A percentile compares a stretch with the other conserved stretches of the same genome.
These are phyloP conservation scores for Macaca mulatta DNA, from an alignment of 2,113 vertebrate species.

Conservation along the genomic window DNA sequence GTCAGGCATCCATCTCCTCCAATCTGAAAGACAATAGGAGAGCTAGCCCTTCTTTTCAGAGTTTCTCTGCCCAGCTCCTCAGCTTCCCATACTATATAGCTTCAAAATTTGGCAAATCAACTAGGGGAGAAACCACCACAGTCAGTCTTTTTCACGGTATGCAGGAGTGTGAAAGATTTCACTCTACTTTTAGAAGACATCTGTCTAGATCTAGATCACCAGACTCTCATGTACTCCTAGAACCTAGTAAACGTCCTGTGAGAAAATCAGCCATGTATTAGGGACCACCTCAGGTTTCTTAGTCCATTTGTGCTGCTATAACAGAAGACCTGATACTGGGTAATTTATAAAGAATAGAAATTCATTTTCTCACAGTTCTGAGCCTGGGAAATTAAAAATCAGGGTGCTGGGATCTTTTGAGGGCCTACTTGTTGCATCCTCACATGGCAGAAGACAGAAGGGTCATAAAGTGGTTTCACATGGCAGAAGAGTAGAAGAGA, in stretches of 20 bases:
- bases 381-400: neutral
- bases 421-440: neutral
- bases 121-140: neutral
- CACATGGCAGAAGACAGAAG: neutral
- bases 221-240: neutral
- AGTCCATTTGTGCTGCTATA: neutral
- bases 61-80: neutral
- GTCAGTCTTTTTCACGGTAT: neutral
- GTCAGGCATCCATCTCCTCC: neutral
- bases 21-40: neutral
- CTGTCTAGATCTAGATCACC: neutral
- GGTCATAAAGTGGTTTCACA: neutral
- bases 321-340: neutral
- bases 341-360: neutral
- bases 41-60: neutral
- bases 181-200: neutral
- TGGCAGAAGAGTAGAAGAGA: neutral
- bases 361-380: neutral
- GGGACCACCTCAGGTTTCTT: neutral
- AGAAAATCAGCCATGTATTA: neutral
- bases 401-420: neutral
- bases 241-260: neutral
- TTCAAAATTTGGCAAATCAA: neutral
- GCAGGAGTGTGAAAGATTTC: neutral
- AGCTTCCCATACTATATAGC: neutral